Conservation (phyloP, 2,888 invertebrate species). For the Dione vanillae region DNA sequence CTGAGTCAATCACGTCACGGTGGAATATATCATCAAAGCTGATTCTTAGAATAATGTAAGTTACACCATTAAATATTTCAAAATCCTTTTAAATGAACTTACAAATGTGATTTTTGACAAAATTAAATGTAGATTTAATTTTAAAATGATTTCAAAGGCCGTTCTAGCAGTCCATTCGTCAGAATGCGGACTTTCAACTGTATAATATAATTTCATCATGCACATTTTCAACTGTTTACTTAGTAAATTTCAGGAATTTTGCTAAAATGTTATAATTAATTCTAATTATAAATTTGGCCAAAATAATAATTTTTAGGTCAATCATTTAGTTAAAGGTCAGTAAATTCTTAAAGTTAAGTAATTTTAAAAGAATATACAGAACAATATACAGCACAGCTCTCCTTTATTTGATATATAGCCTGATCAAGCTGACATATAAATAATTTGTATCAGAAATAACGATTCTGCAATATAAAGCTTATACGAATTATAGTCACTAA, state of each 20-base stretch:
- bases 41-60: not conserved
- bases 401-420: not conserved
- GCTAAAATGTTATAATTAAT: constrained; percentile 11
- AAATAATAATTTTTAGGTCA: not conserved
- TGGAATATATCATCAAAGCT: no score
- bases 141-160: constrained; percentile 23
- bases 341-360: no score
- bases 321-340: no score
- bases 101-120: not conserved
- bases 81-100: not conserved
- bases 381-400: not conserved
- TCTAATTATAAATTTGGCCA: not conserved
- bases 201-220: constrained; percentile 34
- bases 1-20: no score
- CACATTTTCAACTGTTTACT: constrained; percentile 27
- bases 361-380: no score
- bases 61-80: not conserved
- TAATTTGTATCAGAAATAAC: constrained; percentile 9
- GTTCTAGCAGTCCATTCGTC: not conserved
- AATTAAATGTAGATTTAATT: not conserved
- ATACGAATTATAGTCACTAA: constrained; percentile 19
- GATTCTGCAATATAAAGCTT: constrained; percentile 11
- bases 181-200: constrained; percentile 14
- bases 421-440: not conserved
- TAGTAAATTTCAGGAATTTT: constrained; percentile 28